Percentiles rank a stretch among this genome's conserved stretches.
Evolutionary conservation across 2,888 invertebrate genomes (phyloP).

Genomic region (Lutraria lutraria): DNA sequence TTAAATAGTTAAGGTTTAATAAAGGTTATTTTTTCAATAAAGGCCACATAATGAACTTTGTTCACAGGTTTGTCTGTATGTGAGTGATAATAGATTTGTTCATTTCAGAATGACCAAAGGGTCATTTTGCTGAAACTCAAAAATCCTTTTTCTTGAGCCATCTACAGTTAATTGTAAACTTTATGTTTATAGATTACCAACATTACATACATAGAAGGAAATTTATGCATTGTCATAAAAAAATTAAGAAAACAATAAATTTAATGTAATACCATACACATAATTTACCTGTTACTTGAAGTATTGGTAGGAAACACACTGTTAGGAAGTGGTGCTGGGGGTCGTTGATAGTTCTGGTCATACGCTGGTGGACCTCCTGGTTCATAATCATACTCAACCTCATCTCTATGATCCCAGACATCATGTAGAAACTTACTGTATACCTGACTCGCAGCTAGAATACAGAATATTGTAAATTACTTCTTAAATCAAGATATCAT

Average conservation of each 20-base stretch:
- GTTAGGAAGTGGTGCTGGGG: conserved; percentile 82
- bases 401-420: conserved; percentile 97
- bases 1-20: too few species aligned
- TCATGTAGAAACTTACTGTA: conserved; percentile 98
- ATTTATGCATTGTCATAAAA: neutral
- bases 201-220: neutral
- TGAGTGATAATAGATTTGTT: too few species aligned
- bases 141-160: too few species aligned
- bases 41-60: too few species aligned
- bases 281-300: conserved; percentile 80
- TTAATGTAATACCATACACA: too few species aligned
- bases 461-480: conserved; percentile 19
- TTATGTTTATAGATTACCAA: too few species aligned
- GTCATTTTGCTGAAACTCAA: too few species aligned
- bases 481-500: neutral
- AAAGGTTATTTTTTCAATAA: too few species aligned
- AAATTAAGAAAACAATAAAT: neutral
- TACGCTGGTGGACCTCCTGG: conserved; percentile 79
- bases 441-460: conserved; percentile 91
- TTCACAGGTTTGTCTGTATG: too few species aligned
- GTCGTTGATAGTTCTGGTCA: conserved; percentile 77
- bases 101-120: too few species aligned
- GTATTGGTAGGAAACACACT: conserved; percentile 73
- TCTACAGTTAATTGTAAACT: too few species aligned
- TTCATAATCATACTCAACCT: conserved; percentile 87